Percentiles rank a stretch among this genome's conserved stretches.
phyloP scores from a whole-genome alignment of 2,888 invertebrate species.

The Erebia epiphron region DNA sequence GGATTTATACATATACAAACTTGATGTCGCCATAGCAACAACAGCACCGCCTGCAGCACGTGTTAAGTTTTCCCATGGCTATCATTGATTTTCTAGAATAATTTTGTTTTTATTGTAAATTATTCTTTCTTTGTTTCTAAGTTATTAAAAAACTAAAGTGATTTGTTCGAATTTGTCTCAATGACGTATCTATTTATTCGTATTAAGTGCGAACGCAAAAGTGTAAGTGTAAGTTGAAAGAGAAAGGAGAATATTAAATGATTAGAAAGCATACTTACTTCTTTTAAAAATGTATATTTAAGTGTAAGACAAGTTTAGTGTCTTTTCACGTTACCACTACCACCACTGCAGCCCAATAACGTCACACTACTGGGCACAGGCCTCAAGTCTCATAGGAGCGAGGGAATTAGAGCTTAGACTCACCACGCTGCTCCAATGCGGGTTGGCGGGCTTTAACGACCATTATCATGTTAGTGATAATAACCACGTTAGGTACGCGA shows the following conservation, averaged over 20 bases:
- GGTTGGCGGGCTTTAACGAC: too few relatives aligned
- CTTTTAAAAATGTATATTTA: neutral
- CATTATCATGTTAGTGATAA: too few relatives aligned
- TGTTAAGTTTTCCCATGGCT: neutral
- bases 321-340: neutral
- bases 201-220: neutral
- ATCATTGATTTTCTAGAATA: conserved; percentile 10
- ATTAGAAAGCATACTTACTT: conserved; percentile 3
- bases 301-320: neutral
- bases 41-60: neutral
- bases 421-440: too few relatives aligned
- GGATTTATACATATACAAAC: too few relatives aligned
- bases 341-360: too few relatives aligned
- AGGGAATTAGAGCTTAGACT: too few relatives aligned
- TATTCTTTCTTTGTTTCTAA: neutral
- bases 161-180: neutral
- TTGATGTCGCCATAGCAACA: too few relatives aligned
- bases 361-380: too few relatives aligned
- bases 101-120: neutral
- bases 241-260: conserved; percentile 7
- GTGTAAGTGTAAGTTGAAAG: neutral
- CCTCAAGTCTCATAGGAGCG: too few relatives aligned
- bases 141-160: neutral
- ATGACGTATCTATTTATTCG: neutral
- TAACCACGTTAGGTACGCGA: too few relatives aligned